A percentile compares a stretch with the other conserved stretches of the same genome.
phyloP scores from a whole-genome alignment of 2,888 invertebrate genomes.

The Sesia bembeciformis region DNA sequence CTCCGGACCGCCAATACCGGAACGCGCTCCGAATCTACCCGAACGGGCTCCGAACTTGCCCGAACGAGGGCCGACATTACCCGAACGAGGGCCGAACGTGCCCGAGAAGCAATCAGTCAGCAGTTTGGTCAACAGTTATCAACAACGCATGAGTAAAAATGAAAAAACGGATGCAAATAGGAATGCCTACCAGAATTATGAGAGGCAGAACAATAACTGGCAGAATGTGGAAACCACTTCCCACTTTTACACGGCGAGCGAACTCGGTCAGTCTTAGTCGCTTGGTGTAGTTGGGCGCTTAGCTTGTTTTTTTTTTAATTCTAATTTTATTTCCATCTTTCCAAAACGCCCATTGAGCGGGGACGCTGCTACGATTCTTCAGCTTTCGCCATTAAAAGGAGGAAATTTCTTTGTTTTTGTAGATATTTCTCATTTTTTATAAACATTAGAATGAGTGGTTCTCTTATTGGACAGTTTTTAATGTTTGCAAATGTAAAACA shows the following conservation, averaged over 20 bases:
- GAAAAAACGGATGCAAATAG: constrained; percentile 26
- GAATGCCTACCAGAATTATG: constrained; percentile 19
- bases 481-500: no score
- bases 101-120: constrained; percentile 44
- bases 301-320: neutral
- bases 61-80: constrained; percentile 22
- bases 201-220: constrained; percentile 44
- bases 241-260: constrained; percentile 57
- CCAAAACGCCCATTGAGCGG: no score
- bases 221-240: constrained; percentile 47
- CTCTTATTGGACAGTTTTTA: no score
- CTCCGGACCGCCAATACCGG: constrained; percentile 26
- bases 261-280: constrained; percentile 49
- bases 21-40: constrained; percentile 20
- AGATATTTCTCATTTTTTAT: no score
- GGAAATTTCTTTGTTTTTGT: no score
- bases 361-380: no score
- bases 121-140: constrained; percentile 58
- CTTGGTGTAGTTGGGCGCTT: neutral
- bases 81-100: constrained; percentile 9
- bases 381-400: no score
- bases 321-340: no score
- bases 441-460: no score
- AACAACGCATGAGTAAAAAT: constrained; percentile 43
- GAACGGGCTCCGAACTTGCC: constrained; percentile 30